Conservation (phyloP, 2,113 vertebrate genomes). For the Mesitornis unicolor region DNA sequence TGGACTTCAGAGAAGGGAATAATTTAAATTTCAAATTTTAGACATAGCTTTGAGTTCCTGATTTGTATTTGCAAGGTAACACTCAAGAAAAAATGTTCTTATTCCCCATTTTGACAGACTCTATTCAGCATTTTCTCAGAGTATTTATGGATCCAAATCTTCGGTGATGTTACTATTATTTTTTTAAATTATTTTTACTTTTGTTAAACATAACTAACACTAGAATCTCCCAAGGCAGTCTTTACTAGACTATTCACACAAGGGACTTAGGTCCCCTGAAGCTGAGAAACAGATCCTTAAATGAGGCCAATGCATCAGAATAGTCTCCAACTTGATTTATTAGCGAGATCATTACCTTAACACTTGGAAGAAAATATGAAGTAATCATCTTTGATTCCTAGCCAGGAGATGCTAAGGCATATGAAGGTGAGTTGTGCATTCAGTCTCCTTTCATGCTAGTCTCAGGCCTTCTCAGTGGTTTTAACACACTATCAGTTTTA, state of each 20-base stretch:
- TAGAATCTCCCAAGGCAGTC: background rate
- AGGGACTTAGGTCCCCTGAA: background rate
- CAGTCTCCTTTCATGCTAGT: background rate
- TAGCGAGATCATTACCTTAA: background rate
- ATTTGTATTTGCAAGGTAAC: background rate
- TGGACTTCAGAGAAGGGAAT: background rate
- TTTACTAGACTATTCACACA: background rate
- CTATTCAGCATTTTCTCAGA: background rate
- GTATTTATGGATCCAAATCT: background rate
- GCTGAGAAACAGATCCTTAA: background rate
- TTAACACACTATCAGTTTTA: background rate
- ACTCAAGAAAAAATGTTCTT: background rate
- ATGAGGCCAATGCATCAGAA: background rate
- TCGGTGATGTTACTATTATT: background rate
- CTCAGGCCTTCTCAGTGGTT: background rate
- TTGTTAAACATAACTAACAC: background rate
- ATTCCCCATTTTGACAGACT: background rate
- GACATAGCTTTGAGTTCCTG: background rate
- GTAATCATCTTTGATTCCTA: background rate
- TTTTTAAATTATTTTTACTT: background rate
- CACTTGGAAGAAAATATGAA: background rate
- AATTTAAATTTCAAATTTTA: background rate
- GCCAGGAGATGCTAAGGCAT: background rate
- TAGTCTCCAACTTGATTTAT: background rate
- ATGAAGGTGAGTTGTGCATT: background rate